phyloP scores from a whole-genome alignment of 2,113 vertebrate species.

The Oreocharis arfaki region DNA sequence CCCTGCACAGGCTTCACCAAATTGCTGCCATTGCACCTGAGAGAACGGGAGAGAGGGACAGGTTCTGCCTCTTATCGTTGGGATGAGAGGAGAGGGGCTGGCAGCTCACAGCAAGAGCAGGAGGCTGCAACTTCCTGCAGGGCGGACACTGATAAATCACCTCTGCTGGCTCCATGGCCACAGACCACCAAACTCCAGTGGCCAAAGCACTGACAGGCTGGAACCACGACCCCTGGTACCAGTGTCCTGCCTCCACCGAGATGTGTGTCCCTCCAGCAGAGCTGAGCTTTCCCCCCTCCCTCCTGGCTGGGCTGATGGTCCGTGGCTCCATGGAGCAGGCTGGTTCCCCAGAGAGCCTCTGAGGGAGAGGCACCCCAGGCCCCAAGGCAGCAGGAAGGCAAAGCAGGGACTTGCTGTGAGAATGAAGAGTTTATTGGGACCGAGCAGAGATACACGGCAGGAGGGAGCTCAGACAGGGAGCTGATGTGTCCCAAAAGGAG shows the following conservation, averaged over 20 bases:
- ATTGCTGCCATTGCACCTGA: not conserved
- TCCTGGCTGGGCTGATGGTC: not conserved
- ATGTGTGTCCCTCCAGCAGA: not conserved
- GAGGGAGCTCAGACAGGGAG: not conserved
- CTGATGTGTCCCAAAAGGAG: not conserved
- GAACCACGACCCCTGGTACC: fast-evolving
- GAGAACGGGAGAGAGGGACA: not conserved
- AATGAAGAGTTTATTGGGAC: not conserved
- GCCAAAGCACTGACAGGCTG: not conserved
- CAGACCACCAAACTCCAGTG: fast-evolving
- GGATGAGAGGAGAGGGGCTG: fast-evolving
- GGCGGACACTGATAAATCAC: not conserved
- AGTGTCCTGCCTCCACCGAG: not conserved
- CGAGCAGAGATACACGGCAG: not conserved
- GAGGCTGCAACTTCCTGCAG: too few relatives aligned
- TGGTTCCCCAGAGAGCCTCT: not conserved
- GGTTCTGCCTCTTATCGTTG: not conserved
- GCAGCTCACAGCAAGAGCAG: not conserved
- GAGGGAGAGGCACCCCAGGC: not conserved
- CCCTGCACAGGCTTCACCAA: not conserved
- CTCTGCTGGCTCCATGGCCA: not conserved
- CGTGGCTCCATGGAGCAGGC: fast-evolving
- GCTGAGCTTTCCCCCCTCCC: not conserved
- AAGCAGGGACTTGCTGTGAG: not conserved
- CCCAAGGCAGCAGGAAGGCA: not conserved